These are phyloP conservation scores for Phrynosoma blainvillii DNA, from an alignment of 2,113 vertebrate species.

Conservation along the genomic window DNA sequence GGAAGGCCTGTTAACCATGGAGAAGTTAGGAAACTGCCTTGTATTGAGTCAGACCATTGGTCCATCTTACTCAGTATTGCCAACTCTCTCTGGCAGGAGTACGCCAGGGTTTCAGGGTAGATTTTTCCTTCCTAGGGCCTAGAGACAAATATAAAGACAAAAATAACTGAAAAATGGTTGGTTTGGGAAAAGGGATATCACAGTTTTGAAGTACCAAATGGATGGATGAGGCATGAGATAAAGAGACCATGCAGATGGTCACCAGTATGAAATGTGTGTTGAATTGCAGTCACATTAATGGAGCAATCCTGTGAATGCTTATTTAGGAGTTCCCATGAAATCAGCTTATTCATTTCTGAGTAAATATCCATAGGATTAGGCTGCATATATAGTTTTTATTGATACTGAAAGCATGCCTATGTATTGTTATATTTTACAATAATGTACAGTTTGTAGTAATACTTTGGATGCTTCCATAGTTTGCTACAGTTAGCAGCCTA, in stretches of 20 bases:
- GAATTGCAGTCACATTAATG: not conserved
- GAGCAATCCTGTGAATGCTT: not conserved
- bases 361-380: not conserved
- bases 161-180: not conserved
- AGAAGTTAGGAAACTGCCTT: no score
- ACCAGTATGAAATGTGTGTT: not conserved
- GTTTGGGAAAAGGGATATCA: no score
- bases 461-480: no score
- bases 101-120: no score
- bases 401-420: not conserved
- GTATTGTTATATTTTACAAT: no score
- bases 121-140: no score
- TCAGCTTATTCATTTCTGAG: not conserved
- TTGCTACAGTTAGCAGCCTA: not conserved
- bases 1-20: not conserved
- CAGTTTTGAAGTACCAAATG: not conserved
- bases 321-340: not conserved
- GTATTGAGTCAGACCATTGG: no score
- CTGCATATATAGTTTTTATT: not conserved
- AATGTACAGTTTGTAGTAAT: no score
- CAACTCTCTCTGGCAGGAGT: no score
- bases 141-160: not conserved
- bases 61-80: no score
- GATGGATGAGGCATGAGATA: not conserved
- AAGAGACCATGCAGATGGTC: no score